phyloP scores from a whole-genome alignment of 1,140 invertebrate genomes.

The Drosophila mauritiana region DNA sequence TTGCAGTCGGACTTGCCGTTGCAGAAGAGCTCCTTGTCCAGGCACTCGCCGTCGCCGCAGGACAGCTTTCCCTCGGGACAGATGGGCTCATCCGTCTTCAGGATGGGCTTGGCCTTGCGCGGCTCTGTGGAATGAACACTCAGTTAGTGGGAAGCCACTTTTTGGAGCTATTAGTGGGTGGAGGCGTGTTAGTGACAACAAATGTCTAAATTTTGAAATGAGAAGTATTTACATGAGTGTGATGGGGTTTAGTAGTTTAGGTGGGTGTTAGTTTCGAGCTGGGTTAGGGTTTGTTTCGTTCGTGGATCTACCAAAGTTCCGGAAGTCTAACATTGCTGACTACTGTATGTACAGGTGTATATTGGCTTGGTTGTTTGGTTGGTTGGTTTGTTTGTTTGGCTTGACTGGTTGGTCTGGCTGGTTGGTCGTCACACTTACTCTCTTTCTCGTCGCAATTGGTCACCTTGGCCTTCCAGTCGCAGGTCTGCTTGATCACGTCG shows the following conservation, averaged over 20 bases:
- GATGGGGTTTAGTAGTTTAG: conserved; percentile 12
- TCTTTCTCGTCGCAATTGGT: conserved; percentile 97
- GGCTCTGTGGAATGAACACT: conserved; percentile 88
- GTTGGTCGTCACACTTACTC: conserved; percentile 91
- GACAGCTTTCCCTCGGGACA: conserved; percentile 94
- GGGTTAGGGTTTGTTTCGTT: conserved; percentile 26
- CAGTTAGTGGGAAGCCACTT: not conserved
- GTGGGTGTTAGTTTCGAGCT: conserved; percentile 31
- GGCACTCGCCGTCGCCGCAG: conserved; percentile 95
- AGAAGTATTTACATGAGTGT: conserved; percentile 61
- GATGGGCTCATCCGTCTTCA: conserved; percentile 96
- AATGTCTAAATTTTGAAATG: conserved; percentile 80
- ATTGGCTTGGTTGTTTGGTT: conserved; percentile 25
- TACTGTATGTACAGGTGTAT: conserved; percentile 49
- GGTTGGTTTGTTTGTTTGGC: conserved; percentile 27
- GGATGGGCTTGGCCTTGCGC: conserved; percentile 92
- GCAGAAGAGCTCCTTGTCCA: conserved; percentile 96
- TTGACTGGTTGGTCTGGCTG: conserved; percentile 38
- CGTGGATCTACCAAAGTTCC: conserved; percentile 64
- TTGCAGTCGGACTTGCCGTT: conserved; percentile 96
- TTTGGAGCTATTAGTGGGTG: not conserved
- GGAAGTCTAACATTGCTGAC: conserved; percentile 59
- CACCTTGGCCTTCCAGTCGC: conserved; percentile 98
- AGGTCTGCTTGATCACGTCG: conserved; percentile 98
- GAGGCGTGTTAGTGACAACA: conserved; percentile 64